Evolutionary conservation across 2,888 invertebrate genomes (phyloP), one percentile per base, ranked within the genome.

Genomic region (Ennomos quercinarius): DNA sequence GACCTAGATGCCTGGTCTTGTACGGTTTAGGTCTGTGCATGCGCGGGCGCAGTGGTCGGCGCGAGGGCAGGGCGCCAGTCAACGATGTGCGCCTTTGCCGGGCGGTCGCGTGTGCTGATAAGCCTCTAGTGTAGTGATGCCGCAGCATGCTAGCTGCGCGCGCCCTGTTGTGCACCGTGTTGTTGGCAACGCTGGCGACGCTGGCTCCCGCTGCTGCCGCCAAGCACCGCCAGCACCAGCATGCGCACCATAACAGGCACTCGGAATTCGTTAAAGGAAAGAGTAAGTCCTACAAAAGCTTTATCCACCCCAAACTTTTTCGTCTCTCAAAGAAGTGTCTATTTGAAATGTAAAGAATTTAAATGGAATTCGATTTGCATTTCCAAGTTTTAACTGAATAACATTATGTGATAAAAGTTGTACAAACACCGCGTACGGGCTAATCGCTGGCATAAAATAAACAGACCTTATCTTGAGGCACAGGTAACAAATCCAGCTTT

Each of bases 231-330:
- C 71, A 80, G 59, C 83, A 64, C 55, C 50, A 86, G 84, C 77
- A 71, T 53, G 52, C 87, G 84, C 77, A 71, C 78, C 68, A 74
- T 83, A 62, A 80, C 73, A 87, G 87, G 73, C 87, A 93, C 74
- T 95, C 95, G 72, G 95, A 95, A 83, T 96, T 96, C 84, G 95
- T 96, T 84, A 96, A 95, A 87, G 96, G 96, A 85, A 96, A 96
- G 89, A 96, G 96, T 96, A 94, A 95, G 96, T 95, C 71, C 12
- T 17, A 67, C 64, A 61, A 49, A 12, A 56, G 40, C 56, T 56
- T 44, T 44, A 39, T 6, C 27, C 39, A 48, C 40, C 41, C 50
- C 49, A 43, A 49, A 27, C 27, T 6, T 27, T 27, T 27, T 27
- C 27, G 27, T 27, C 27, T 6, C 27, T 17, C 17, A 17, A 17